These are phyloP conservation scores for Cyanoramphus novaezelandiae DNA, from an alignment of 2,113 vertebrate genomes.

Conservation along the genomic window DNA sequence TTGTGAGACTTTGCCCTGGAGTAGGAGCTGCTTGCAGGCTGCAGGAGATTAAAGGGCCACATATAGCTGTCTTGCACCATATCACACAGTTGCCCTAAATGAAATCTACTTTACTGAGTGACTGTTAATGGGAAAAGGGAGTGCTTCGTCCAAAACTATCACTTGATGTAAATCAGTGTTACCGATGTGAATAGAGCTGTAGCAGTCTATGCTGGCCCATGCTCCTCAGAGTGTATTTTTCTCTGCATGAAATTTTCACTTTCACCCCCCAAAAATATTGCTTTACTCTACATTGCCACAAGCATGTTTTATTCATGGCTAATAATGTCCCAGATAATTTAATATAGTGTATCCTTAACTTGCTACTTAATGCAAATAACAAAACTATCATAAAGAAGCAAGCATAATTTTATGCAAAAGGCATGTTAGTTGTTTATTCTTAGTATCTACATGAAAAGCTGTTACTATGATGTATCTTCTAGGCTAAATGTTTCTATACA, in stretches of 20 bases:
- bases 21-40: neutral
- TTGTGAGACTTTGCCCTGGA: neutral
- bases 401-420: neutral
- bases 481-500: neutral
- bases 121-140: neutral
- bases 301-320: constrained; percentile 41
- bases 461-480: neutral
- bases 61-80: neutral
- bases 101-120: neutral
- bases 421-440: neutral
- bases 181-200: neutral
- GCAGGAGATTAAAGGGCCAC: neutral
- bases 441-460: neutral
- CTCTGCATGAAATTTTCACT: neutral
- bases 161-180: neutral
- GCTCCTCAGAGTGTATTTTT: neutral
- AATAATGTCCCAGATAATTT: neutral
- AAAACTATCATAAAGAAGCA: neutral
- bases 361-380: neutral
- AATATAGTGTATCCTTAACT: neutral
- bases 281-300: neutral
- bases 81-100: neutral
- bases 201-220: neutral
- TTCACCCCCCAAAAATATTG: neutral
- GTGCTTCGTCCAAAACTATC: neutral